These are phyloP conservation scores for Geopemphigus sp. DNA, from an alignment of 1,140 invertebrate species.

Conservation along the genomic window DNA sequence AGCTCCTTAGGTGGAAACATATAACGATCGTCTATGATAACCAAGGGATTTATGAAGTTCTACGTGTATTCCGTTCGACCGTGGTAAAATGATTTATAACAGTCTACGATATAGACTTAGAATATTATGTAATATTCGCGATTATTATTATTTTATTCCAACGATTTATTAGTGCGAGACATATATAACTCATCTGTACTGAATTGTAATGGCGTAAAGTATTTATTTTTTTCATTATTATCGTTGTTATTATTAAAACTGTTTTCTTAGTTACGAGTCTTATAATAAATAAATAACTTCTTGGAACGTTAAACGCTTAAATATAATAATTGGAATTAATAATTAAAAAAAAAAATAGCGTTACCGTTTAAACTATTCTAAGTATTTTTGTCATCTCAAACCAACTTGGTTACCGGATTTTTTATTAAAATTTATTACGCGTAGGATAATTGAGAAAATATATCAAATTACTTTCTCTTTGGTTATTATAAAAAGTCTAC, in stretches of 20 bases:
- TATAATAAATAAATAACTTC: too few species aligned
- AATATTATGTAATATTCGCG: neutral
- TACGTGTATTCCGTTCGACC: neutral
- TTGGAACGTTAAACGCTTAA: too few species aligned
- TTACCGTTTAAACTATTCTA: too few species aligned
- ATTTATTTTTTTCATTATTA: neutral
- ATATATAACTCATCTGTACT: neutral
- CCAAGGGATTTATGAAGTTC: slow-evolving; percentile 8
- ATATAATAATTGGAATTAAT: too few species aligned
- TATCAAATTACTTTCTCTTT: slow-evolving; percentile 28
- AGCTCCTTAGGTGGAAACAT: slow-evolving; percentile 11
- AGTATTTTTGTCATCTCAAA: neutral
- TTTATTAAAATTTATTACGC: neutral
- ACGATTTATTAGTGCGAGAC: neutral
- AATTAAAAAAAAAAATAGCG: too few species aligned
- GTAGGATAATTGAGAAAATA: neutral
- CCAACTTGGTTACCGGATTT: neutral
- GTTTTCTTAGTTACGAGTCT: neutral
- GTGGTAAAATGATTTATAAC: slow-evolving; percentile 2
- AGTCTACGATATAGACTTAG: neutral
- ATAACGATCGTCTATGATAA: slow-evolving; percentile 2
- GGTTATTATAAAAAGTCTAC: too few species aligned
- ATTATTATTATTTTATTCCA: neutral
- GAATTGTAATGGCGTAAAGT: neutral
- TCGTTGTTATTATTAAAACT: too few species aligned